These are phyloP conservation scores for Chiroxiphia lanceolata DNA, from an alignment of 2,797 vertebrate genomes.

Conservation along the genomic window DNA sequence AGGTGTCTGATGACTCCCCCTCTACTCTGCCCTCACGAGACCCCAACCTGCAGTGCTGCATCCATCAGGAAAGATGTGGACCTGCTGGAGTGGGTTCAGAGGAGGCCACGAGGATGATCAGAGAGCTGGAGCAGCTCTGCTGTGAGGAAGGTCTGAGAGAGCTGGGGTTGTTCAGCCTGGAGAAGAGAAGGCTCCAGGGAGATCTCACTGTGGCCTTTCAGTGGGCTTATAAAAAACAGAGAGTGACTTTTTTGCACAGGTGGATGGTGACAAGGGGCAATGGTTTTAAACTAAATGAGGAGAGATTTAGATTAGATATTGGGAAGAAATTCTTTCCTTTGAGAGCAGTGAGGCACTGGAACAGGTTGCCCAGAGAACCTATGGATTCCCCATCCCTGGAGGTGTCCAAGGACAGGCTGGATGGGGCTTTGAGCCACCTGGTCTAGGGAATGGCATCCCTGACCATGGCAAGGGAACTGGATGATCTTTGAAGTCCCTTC, in stretches of 20 bases:
- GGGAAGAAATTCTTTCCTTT: not conserved
- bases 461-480: not conserved
- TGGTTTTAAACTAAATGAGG: not conserved
- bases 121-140: not conserved
- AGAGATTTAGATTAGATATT: not conserved
- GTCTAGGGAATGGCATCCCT: not conserved
- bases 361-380: not conserved
- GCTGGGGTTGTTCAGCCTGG: not conserved
- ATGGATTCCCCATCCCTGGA: not conserved
- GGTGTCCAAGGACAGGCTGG: not conserved
- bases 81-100: not conserved
- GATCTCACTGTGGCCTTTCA: not conserved
- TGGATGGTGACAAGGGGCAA: not conserved
- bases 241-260: not conserved
- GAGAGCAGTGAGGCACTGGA: not conserved
- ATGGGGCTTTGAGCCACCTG: not conserved
- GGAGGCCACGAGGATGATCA: not conserved
- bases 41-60: not conserved
- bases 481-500: not conserved
- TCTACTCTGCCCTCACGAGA: not conserved
- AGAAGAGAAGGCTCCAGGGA: not conserved
- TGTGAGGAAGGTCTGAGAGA: not conserved
- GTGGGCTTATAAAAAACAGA: not conserved
- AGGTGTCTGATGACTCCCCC: not conserved
- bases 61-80: not conserved